Percentiles rank a stretch among this genome's conserved stretches.
Conservation (phyloP, 2,113 vertebrate species). For the Gobiocypris rarus region DNA sequence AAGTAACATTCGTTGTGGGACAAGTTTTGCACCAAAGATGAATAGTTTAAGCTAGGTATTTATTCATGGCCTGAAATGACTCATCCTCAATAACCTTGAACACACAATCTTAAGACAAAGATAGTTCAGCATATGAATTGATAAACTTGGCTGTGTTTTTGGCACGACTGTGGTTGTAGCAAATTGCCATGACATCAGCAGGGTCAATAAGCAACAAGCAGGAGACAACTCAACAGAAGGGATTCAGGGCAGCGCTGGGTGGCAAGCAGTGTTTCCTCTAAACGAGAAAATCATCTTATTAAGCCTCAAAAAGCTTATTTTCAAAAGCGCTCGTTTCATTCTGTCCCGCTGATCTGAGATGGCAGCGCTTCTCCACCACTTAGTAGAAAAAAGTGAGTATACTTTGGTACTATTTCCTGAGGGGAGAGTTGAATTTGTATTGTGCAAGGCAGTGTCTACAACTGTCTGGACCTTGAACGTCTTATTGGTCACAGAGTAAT, state of each 20-base stretch:
- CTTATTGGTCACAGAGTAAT: background rate
- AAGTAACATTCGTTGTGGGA: background rate
- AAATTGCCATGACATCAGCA: constrained; percentile 20
- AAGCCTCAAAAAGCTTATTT: constrained; percentile 5
- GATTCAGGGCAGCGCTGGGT: background rate
- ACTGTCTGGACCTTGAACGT: background rate
- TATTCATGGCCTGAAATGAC: constrained; percentile 3
- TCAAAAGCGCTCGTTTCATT: background rate
- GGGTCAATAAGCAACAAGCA: background rate
- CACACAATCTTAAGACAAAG: background rate
- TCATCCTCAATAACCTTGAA: background rate
- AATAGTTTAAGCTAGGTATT: background rate
- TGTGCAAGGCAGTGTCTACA: background rate
- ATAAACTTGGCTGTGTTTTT: background rate
- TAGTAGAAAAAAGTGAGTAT: background rate
- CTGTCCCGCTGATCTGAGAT: constrained; percentile 2
- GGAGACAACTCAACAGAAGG: constrained; percentile 1
- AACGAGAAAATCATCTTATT: background rate
- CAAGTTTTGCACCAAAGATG: background rate
- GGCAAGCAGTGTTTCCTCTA: background rate
- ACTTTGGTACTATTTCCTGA: background rate
- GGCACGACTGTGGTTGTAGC: background rate
- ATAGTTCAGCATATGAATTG: background rate
- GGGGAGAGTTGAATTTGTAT: background rate
- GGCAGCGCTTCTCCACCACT: background rate